These are phyloP conservation scores for Phoxinus phoxinus DNA, from an alignment of 2,113 vertebrate species.

Conservation along the genomic window DNA sequence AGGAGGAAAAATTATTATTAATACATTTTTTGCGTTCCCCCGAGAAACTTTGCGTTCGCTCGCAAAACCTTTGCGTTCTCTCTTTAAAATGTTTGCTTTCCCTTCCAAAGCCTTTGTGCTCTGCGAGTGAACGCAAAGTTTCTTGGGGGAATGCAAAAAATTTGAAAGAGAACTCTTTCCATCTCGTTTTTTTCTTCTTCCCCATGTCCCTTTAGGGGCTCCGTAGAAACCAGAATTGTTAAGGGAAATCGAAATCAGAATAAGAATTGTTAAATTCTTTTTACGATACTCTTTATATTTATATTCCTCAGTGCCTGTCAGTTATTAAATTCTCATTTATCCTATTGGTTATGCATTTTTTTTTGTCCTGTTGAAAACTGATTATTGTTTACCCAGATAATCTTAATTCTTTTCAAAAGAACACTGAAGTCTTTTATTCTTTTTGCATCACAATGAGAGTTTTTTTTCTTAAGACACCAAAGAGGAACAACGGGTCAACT, in stretches of 20 bases:
- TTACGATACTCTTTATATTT: not conserved
- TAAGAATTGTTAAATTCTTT: not conserved
- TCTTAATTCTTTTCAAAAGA: constrained; percentile 3
- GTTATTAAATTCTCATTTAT: constrained; percentile 14
- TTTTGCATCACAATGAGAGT: not conserved
- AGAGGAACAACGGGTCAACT: constrained; percentile 17
- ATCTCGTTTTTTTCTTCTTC: no score
- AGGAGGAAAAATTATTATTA: no score
- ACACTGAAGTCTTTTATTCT: not conserved
- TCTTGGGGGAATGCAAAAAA: no score
- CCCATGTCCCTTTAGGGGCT: no score
- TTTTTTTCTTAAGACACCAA: constrained; percentile 30
- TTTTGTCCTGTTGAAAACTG: not conserved
- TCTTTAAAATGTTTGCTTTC: no score
- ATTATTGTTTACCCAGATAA: not conserved
- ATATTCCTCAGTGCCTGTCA: not conserved
- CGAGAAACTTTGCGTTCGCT: no score
- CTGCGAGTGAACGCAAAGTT: no score
- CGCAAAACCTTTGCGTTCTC: no score
- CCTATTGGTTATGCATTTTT: not conserved
- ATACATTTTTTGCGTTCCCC: no score
- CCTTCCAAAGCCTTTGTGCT: no score
- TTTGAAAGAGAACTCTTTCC: no score
- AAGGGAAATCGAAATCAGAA: not conserved
- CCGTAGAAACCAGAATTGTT: not conserved